Conservation (phyloP, 2,797 vertebrate genomes). For the Thripadectes ignobilis region DNA sequence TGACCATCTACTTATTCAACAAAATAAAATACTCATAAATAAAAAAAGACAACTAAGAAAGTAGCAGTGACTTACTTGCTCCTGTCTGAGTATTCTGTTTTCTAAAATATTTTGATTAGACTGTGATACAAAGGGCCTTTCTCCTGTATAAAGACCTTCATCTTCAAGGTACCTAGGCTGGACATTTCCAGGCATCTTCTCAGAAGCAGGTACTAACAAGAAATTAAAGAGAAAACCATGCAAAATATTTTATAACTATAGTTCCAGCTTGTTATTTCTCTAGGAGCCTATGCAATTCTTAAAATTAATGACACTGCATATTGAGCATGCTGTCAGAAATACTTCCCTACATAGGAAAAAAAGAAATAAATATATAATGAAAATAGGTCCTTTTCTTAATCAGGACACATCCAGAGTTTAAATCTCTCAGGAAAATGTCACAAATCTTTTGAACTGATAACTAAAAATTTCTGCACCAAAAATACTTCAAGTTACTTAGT, state of each 20-base stretch:
- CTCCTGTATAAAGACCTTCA: conserved; percentile 93
- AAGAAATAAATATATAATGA: neutral
- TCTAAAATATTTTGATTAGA: conserved; percentile 91
- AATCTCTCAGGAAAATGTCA: neutral
- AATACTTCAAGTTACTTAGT: neutral
- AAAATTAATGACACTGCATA: neutral
- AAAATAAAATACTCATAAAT: neutral
- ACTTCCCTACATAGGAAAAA: neutral
- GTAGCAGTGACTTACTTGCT: conserved; percentile 76
- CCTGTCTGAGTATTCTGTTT: conserved; percentile 88
- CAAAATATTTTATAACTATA: neutral
- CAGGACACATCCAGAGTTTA: neutral
- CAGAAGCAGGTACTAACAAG: conserved; percentile 81
- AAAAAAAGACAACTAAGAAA: neutral
- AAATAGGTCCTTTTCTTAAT: neutral
- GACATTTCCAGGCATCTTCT: conserved; percentile 88
- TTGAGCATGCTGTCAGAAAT: neutral
- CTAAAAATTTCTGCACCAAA: neutral
- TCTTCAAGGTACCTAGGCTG: conserved; percentile 92
- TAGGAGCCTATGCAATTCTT: neutral
- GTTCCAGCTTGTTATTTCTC: neutral
- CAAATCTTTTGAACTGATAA: neutral
- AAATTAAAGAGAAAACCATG: neutral
- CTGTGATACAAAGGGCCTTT: conserved; percentile 82
- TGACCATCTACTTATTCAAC: neutral